These are phyloP conservation scores for Danio choprae DNA, from an alignment of 2,797 vertebrate genomes.

Conservation along the genomic window DNA sequence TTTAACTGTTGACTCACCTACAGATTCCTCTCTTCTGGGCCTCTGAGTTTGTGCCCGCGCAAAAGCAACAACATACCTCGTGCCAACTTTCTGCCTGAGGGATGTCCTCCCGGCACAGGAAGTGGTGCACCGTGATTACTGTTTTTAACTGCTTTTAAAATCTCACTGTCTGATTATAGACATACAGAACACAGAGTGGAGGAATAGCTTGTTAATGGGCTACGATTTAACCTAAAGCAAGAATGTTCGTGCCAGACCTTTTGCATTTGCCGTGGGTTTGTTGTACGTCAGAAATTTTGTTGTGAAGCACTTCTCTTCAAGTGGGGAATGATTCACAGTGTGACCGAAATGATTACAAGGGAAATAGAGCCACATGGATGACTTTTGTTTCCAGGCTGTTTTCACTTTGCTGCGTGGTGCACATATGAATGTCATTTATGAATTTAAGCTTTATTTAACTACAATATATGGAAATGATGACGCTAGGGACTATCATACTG, in stretches of 20 bases:
- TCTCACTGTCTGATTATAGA: constrained; percentile 57
- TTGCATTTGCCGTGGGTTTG: background rate
- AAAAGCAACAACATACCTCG: constrained; percentile 28
- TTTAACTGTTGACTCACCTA: constrained; percentile 52
- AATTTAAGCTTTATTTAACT: constrained; percentile 2
- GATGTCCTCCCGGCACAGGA: constrained; percentile 52
- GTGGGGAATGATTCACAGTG: constrained; percentile 9
- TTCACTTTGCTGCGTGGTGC: background rate
- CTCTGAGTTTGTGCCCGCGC: constrained; percentile 1
- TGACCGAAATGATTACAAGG: background rate
- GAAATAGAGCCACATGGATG: background rate
- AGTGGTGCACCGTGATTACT: constrained; percentile 53
- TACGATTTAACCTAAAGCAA: constrained; percentile 20
- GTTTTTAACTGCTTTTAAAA: constrained; percentile 56
- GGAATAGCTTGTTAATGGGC: constrained; percentile 49
- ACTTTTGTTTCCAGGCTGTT: background rate
- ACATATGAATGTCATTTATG: background rate
- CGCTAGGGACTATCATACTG: accelerated
- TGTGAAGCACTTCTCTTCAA: constrained; percentile 7
- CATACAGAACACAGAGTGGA: constrained; percentile 33
- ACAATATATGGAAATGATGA: background rate
- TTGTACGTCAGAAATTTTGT: background rate
- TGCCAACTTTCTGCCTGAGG: constrained; percentile 8
- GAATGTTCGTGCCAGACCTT: background rate
- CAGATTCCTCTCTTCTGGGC: constrained; percentile 25